Base-by-base conservation (phyloP, 2,113 vertebrate genomes). In the Phoenicopterus ruber region DNA sequence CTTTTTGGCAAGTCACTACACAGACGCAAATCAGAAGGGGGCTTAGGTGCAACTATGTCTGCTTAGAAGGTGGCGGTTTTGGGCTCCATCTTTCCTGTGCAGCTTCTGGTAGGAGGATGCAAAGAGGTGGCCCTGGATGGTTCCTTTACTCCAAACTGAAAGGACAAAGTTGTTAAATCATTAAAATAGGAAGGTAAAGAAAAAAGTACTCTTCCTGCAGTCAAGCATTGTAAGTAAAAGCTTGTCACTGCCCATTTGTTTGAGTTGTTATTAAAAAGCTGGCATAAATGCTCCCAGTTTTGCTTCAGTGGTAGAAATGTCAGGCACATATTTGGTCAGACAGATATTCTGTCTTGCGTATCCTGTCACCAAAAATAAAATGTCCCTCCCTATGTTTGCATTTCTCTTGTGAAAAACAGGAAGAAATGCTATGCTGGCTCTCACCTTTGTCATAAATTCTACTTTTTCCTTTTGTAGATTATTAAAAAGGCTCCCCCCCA, bases 381-480 rank as follows among this genome's bases (percentile, higher is more conserved):
- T 84, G 40, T 29, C 32, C 2, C 2, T 92, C 47, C 79, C 52
- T 15, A 3, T 40, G 49, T 87, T 87, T 87, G 58, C 29, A 59
- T 85, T 84, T 59, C 49, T 71, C 10, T 32, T 54, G 32, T 67
- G 82, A 76, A 93, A 96, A 96, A 91, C 84, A 91, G 87, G 91
- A 96, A 87, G 84, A 82, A 87, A 49, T 44, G 26, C 16, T 84
- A 4, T 59, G 11, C 42, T 91, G 47, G 17, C 29, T 81, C 17
- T n/a, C 79, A 58, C 2, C 3, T 83, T 74, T 36, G 24, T 79
- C 59, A 44, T 89, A 73, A 85, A 81, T 66, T 62, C 38, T 72
- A 15, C 22, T 26, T 93, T 86, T 92, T 82, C n/a, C 65, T 73
- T 86, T 67, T 91, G 52, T 44, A 63, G 38, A 63, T 88, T 58